Base-by-base conservation (phyloP, 2,888 invertebrate genomes). In the Petrolisthes manimaculis region DNA sequence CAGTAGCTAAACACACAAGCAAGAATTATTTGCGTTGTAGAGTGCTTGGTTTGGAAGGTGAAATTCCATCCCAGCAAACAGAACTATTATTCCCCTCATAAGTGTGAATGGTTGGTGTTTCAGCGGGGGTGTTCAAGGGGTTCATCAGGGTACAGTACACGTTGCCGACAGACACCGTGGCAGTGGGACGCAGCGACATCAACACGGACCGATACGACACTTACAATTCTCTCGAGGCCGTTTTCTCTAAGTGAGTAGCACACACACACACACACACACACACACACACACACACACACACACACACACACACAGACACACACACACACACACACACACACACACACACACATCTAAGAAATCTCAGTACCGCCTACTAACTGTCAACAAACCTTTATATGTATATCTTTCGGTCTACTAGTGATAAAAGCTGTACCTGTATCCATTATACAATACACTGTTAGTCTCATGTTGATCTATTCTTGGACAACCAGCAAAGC, bases 91-190 rank as follows among this genome's bases (percentile, higher is more conserved):
- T 37, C 37, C 37, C 37, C 37, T 37, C 24, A 37, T 24, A 24
- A 14, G 55, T 37, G 37, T 37, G 37, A 37, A 37, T 37, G 37
- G 37, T 37, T 37, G 37, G 37, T 37, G 37, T 80, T 78, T 5
- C 89, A 89, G 89, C 24, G 5, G 89, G 89, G 0, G 89, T 86
- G 56, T 89, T 89, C 53, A 89, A 89, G 56, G 89, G 89, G 5
- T 82, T 86, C 56, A 86, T 89, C n/a, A 67, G 79, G 12, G 89
- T 67, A n/a, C 37, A 24, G 3, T 89, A 89, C 71, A 86, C 78
- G 0, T 78, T 89, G 5, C 89, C 89, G 54, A 61, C 53, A 6
- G 89, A 89, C 56, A 83, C 83, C 1, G 69, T 89, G 9, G 77
- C 83, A 12, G 24, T 85, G 8, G 89, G 89, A 37, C 67, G 89